These are phyloP conservation scores for Phymorhynchus buccinoides DNA, from an alignment of 1,140 invertebrate species.

Conservation along the genomic window DNA sequence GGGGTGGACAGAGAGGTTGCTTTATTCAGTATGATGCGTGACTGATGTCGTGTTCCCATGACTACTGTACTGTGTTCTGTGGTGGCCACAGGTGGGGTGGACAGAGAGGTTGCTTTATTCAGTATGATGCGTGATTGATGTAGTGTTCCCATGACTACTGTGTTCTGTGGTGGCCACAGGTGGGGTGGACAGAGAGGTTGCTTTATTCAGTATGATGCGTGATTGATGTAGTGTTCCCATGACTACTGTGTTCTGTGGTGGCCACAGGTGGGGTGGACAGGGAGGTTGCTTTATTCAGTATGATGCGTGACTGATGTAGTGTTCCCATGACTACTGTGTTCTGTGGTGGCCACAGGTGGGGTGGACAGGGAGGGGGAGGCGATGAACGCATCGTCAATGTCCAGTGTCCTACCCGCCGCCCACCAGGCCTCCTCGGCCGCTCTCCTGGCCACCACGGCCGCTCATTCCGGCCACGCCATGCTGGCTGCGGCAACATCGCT, in stretches of 20 bases:
- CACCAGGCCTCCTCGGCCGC: constrained; percentile 29
- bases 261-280: not conserved
- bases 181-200: not conserved
- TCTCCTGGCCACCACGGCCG: constrained; percentile 11
- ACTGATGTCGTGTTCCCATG: not conserved
- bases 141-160: not conserved
- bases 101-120: too few species aligned
- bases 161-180: not conserved
- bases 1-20: too few species aligned
- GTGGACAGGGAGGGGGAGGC: not conserved
- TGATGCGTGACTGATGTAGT: not conserved
- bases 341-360: not conserved
- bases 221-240: not conserved
- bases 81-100: too few species aligned
- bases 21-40: not conserved
- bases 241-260: not conserved
- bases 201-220: not conserved
- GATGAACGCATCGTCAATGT: constrained; percentile 15
- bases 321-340: not conserved
- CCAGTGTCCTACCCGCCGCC: constrained; percentile 25
- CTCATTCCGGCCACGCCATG: constrained; percentile 24
- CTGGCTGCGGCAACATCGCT: constrained; percentile 10
- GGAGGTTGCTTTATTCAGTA: not conserved
- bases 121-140: not conserved
- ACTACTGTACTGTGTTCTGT: not conserved